Base-by-base conservation (phyloP, 2,888 invertebrate species). In the Tachina grossa region DNA sequence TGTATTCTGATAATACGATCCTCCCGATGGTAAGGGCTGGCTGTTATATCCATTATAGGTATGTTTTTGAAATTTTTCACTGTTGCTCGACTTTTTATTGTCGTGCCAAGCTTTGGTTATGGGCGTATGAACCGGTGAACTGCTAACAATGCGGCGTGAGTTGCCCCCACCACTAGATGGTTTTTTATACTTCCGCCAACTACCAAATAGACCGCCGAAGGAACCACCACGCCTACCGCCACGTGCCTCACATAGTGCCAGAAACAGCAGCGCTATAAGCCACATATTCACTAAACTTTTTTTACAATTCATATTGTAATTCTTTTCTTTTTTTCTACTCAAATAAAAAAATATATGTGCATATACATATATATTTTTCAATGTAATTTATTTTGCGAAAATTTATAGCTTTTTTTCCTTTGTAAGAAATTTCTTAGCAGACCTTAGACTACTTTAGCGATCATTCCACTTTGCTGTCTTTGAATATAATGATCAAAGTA, bases 131-230 rank as follows among this genome's bases (percentile, higher is more conserved):
- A 87, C 83, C 13, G 87, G 91, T 2, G 90, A 90, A 9, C 90
- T 90, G 45, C 88, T 91, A 14, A 89, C 82, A 19, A 77, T 89
- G 13, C 90, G 90, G 0, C 90, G 87, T 1, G 90, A 79, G 13
- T 63, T 88, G 14, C 88, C 83, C 22, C 89, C 87, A 4, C 90
- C 87, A 0, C 89, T 88, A 0, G 90, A 88, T 10, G 90, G 90
- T 68, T 91, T 91, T 87, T 91, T 91, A 79, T 90, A 89, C 71
- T 91, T 91, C 11, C 91, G 90, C 90, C 91, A 91, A 31, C 90
- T 89, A 5, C 90, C 90, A 16, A 91, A 91, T 1, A 91, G 85
- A n/a, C 91, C 90, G 0, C 91, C 91, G 8, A 91, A 89, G 3
- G 91, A 91, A 49, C 91, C 91, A 5, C 91, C 89, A 45, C 91